phyloP scores from a whole-genome alignment of 2,888 invertebrate genomes.

The Herminia tarsipennalis region DNA sequence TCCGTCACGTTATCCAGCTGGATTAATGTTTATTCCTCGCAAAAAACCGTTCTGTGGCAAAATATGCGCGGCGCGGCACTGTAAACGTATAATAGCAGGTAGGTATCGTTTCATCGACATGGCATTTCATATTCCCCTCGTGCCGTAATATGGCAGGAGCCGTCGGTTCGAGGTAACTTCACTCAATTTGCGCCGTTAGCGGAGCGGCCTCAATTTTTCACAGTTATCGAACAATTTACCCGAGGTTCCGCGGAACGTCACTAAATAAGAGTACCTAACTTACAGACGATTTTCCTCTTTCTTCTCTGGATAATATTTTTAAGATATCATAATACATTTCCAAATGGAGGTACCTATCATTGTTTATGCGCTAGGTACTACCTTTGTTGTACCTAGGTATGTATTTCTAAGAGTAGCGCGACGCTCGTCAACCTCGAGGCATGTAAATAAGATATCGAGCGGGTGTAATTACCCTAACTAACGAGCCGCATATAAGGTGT shows the following conservation, averaged over 20 bases:
- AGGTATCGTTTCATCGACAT: slow-evolving; percentile 46
- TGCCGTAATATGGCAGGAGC: slow-evolving; percentile 33
- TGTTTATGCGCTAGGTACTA: no score
- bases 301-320: slow-evolving; percentile 24
- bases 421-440: slow-evolving; percentile 32
- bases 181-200: slow-evolving; percentile 81
- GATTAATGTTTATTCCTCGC: not conserved
- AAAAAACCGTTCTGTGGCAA: slow-evolving; percentile 32
- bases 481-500: slow-evolving; percentile 51
- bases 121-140: slow-evolving; percentile 35
- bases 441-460: slow-evolving; percentile 53
- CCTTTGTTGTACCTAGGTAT: no score
- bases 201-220: slow-evolving; percentile 72
- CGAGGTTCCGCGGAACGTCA: slow-evolving; percentile 52
- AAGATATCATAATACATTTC: no score
- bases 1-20: slow-evolving; percentile 8
- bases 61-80: slow-evolving; percentile 28
- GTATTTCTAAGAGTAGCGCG: no score
- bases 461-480: slow-evolving; percentile 50
- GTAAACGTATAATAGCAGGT: slow-evolving; percentile 42
- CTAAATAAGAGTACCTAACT: slow-evolving; percentile 71
- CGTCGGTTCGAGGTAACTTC: slow-evolving; percentile 52
- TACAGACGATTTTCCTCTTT: slow-evolving; percentile 53
- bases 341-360: no score
- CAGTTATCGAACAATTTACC: slow-evolving; percentile 74